Conservation (phyloP, 2,888 invertebrate genomes). For the Agrilus cyanescens region DNA sequence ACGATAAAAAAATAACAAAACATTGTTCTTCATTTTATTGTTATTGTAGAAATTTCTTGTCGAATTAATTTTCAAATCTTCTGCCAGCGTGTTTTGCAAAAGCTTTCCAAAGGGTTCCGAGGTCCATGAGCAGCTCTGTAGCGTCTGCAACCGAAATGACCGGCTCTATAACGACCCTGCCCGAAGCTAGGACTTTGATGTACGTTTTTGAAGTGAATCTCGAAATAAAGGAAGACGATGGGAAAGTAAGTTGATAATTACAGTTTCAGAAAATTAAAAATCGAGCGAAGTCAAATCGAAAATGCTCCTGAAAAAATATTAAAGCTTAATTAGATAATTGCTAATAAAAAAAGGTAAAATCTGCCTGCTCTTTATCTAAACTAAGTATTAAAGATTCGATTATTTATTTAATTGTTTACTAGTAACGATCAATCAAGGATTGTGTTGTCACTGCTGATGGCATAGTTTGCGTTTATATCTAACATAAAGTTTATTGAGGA, state of each 20-base stretch:
- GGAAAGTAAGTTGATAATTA: constrained; percentile 47
- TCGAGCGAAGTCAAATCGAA: not conserved
- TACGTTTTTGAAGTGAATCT: constrained; percentile 84
- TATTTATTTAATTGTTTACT: no score
- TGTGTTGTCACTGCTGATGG: no score
- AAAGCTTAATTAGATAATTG: not conserved
- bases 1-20: not conserved
- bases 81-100: constrained; percentile 75
- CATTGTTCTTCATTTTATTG: not conserved
- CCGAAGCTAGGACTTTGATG: constrained; percentile 51
- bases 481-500: no score
- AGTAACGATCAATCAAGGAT: no score
- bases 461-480: no score
- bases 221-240: constrained; percentile 89
- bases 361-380: no score
- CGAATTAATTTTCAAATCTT: constrained; percentile 3
- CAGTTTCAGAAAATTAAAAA: not conserved
- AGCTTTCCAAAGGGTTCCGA: constrained; percentile 81
- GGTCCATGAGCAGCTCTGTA: constrained; percentile 68
- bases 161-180: constrained; percentile 51
- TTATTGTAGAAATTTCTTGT: no score
- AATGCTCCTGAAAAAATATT: not conserved
- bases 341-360: no score
- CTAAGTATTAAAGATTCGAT: no score
- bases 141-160: constrained; percentile 41